Evolutionary conservation across 2,797 vertebrate species (phyloP), one percentile per base, ranked within the genome.

Genomic region (Huso huso): DNA sequence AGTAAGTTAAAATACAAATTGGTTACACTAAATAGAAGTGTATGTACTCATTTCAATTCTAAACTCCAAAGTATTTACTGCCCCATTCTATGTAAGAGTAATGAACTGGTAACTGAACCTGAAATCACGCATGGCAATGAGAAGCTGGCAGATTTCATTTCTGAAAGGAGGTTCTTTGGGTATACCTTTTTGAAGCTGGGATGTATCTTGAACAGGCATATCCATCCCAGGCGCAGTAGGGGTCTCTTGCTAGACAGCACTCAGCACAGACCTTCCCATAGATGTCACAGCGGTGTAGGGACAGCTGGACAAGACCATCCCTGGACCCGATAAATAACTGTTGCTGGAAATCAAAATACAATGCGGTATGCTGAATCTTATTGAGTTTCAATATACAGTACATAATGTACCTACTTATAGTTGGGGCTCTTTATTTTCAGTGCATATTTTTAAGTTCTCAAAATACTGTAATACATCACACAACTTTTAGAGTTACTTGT

Each of bases 181-280:
- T 49, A 4, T 81, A 98, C 97, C 97, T 93, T 83, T 98, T 98
- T 63, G 94, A 95, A 68, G 95, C 91, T n/a, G 95, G 94, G 62
- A 93, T 77, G 64, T 98, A 99, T 82, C 92, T 87, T 66, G 97
- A 94, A 73, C 97, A 99, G 0, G 91, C 88, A 73, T 86, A 89
- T 82, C 97, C 96, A 57, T 99, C 97, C 97, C 97, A 99, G 69
- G 96, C 96, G 61, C 97, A 99, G 81, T 99, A 98, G 1, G 97
- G 96, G 79, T 99, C 97, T 79, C 97, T 89, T 76, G 97, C 96
- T 72, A 99, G 88, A 79, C 97, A 99, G 80, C 96, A 99, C 69
- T 99, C 96, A 6, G 95, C 93, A 66, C 96, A 99, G 53, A 91
- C 95, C 77, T 97, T 93, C 65, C 96, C 97, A 11, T 99, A 98